phyloP scores from a whole-genome alignment of 1,140 invertebrate species.

The Bombus turneri region DNA sequence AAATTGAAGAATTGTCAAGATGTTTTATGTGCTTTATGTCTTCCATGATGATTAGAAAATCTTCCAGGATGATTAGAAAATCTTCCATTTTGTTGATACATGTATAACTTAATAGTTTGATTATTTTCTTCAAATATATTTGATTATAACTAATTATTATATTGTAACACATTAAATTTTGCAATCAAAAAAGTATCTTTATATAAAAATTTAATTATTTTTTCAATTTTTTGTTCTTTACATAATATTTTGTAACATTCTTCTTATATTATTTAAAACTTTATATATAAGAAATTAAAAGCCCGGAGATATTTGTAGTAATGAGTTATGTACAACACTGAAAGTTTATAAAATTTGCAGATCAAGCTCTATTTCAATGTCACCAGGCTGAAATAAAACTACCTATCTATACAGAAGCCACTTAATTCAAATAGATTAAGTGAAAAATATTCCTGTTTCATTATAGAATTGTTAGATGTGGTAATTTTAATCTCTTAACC shows the following conservation, averaged over 20 bases:
- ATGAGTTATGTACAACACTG: no score
- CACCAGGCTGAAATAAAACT: no score
- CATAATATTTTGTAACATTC: no score
- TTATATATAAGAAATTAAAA: background rate
- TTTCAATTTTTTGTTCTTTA: background rate
- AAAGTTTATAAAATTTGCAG: no score
- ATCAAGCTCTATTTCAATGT: no score
- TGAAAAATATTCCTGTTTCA: background rate
- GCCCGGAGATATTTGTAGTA: no score
- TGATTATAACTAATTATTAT: background rate
- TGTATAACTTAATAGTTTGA: background rate
- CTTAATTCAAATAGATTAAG: background rate
- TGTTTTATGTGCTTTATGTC: background rate
- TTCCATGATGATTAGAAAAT: conserved; percentile 11
- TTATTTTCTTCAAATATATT: background rate
- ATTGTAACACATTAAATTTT: background rate
- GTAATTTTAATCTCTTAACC: no score
- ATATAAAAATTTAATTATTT: background rate
- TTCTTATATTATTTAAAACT: no score
- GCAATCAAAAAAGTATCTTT: background rate
- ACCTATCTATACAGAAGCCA: background rate
- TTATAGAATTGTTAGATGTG: background rate
- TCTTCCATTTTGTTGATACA: background rate
- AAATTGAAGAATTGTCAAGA: background rate
- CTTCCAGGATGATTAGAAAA: background rate